phyloP scores from a whole-genome alignment of 2,113 vertebrate species.

The Anguilla rostrata region DNA sequence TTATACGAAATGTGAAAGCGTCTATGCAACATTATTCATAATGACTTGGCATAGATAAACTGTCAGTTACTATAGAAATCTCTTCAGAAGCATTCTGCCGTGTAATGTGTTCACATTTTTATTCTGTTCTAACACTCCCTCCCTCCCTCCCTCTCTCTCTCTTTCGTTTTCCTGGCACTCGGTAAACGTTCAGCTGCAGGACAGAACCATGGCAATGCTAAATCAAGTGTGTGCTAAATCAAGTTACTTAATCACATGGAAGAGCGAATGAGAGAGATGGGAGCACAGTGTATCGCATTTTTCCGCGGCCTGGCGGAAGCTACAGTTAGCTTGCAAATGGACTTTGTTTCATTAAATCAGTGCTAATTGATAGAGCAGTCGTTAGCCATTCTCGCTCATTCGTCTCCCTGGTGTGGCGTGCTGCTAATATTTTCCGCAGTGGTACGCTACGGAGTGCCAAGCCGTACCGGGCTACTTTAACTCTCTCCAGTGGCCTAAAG shows the following conservation, averaged over 20 bases:
- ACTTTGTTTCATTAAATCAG: neutral
- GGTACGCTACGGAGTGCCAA: neutral
- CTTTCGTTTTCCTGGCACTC: neutral
- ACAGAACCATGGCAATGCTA: neutral
- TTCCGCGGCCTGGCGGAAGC: neutral
- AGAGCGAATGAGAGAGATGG: neutral
- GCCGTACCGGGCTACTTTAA: neutral
- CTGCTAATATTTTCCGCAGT: neutral
- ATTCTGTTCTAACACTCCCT: neutral
- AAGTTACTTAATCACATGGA: neutral
- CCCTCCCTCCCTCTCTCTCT: too few relatives aligned
- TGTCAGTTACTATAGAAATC: neutral
- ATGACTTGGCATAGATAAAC: neutral
- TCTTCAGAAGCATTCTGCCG: neutral
- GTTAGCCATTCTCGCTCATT: neutral
- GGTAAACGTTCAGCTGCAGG: neutral
- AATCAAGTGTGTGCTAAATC: neutral
- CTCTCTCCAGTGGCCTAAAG: neutral
- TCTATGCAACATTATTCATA: neutral
- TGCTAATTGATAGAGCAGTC: neutral
- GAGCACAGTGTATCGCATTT: neutral
- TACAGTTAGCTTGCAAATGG: neutral
- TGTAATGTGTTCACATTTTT: neutral
- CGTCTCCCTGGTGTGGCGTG: neutral
- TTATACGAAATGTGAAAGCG: neutral